Evolutionary conservation across 2,113 vertebrate species (phyloP).

Genomic region (Percina caprodes): DNA sequence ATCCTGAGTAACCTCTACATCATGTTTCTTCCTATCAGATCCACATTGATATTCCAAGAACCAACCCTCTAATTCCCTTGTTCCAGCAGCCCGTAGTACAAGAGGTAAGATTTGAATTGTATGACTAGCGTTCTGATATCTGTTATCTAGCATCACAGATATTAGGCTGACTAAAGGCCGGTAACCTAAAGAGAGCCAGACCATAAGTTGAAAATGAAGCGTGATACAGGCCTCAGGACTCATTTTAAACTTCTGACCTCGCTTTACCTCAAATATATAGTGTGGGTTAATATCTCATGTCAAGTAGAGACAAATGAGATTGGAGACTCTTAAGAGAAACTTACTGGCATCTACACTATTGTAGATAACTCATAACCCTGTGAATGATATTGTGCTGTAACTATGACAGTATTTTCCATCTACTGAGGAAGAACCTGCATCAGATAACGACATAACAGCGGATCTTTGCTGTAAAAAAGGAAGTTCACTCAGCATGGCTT

Average conservation of each 20-base stretch:
- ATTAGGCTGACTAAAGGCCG: not conserved
- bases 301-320: not conserved
- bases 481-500: constrained; percentile 16
- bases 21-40: constrained; percentile 86
- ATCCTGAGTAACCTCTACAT: constrained; percentile 2
- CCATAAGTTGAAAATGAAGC: not conserved
- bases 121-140: not conserved
- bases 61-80: constrained; percentile 97
- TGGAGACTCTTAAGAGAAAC: not conserved
- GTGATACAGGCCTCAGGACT: not conserved
- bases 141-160: not conserved
- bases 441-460: constrained; percentile 14
- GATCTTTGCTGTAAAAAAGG: constrained; percentile 36
- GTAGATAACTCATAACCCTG: not conserved
- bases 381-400: not conserved
- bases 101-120: constrained; percentile 87
- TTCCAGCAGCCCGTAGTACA: constrained; percentile 97
- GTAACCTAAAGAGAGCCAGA: not conserved
- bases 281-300: no score
- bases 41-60: constrained; percentile 99
- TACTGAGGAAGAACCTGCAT: constrained; percentile 31
- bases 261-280: no score
- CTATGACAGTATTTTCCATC: not conserved
- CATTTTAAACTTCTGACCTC: not conserved
- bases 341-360: not conserved